phyloP scores from a whole-genome alignment of 2,113 vertebrate genomes.

The Oncorhynchus nerka region DNA sequence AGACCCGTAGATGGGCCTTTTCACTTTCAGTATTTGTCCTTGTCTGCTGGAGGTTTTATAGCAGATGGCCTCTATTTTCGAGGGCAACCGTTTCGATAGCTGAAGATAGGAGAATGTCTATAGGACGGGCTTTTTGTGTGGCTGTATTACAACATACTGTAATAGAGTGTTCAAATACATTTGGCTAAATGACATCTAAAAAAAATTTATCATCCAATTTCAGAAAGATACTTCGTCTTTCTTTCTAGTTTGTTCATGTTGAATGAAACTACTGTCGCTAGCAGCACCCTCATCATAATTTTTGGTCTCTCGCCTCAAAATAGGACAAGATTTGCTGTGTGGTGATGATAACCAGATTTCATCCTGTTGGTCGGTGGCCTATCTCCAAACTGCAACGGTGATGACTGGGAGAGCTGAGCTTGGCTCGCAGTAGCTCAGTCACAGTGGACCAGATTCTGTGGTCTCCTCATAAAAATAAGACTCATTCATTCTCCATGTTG shows the following conservation, averaged over 20 bases:
- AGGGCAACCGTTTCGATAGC: conserved; percentile 68
- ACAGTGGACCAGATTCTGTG: conserved; percentile 52
- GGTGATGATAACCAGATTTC: conserved; percentile 61
- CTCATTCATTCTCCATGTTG: conserved; percentile 64
- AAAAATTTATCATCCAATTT: conserved; percentile 7
- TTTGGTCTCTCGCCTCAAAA: conserved; percentile 30
- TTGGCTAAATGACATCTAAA: not conserved
- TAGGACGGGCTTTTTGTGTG: not conserved
- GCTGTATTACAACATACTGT: not conserved
- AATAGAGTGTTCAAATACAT: conserved; percentile 12
- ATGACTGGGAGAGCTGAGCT: conserved; percentile 31
- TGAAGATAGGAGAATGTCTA: conserved; percentile 50
- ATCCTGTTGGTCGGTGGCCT: conserved; percentile 51
- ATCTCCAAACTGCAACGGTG: conserved; percentile 51
- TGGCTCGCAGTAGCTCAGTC: conserved; percentile 55
- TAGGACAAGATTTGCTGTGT: conserved; percentile 56
- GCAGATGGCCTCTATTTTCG: conserved; percentile 53
- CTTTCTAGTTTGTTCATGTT: not conserved
- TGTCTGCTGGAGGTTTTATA: conserved; percentile 65
- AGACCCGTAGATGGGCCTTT: conserved; percentile 55
- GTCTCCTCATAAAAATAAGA: conserved; percentile 62
- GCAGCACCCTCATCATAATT: conserved; percentile 13
- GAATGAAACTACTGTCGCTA: not conserved
- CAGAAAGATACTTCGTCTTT: conserved; percentile 3
- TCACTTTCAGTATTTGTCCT: conserved; percentile 70